These are phyloP conservation scores for Tenthredo mesomela DNA, from an alignment of 2,888 invertebrate genomes.

Conservation along the genomic window DNA sequence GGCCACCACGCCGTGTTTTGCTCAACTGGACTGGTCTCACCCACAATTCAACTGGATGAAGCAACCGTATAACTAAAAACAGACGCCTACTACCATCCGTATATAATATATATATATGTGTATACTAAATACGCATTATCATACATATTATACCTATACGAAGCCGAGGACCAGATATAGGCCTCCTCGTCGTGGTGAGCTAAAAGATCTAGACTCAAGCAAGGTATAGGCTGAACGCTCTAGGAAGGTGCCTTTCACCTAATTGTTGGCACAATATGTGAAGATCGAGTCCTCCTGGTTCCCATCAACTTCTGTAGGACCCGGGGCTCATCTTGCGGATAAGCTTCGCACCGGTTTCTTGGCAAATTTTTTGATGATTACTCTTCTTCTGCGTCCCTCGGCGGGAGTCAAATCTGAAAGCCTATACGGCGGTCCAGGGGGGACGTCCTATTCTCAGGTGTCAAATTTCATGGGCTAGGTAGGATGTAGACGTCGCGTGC, in stretches of 20 bases:
- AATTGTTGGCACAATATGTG: constrained; percentile 78
- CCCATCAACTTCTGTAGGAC: constrained; percentile 70
- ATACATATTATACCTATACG: constrained; percentile 1
- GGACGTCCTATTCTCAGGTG: constrained; percentile 17
- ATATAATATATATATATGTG: background rate
- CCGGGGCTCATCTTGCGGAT: constrained; percentile 37
- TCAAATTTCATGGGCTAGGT: constrained; percentile 25
- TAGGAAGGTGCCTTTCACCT: constrained; percentile 76
- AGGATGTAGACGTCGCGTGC: background rate
- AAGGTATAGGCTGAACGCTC: constrained; percentile 21
- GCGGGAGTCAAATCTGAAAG: background rate
- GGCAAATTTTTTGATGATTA: constrained; percentile 30
- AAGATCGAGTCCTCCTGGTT: constrained; percentile 75
- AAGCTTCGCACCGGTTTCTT: constrained; percentile 35
- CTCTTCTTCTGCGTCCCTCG: background rate
- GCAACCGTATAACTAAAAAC: constrained; percentile 45
- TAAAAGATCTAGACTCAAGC: constrained; percentile 36
- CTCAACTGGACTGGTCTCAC: constrained; percentile 60
- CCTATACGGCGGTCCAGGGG: constrained; percentile 9
- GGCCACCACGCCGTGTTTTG: constrained; percentile 70
- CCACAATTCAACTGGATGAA: constrained; percentile 54
- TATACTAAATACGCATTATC: constrained; percentile 24
- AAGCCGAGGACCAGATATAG: background rate
- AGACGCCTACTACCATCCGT: constrained; percentile 33
- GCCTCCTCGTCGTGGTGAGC: constrained; percentile 21